Percentiles rank a stretch among this genome's conserved stretches.
Evolutionary conservation across 2,797 vertebrate genomes (phyloP).

Genomic region (Poecile montanus): DNA sequence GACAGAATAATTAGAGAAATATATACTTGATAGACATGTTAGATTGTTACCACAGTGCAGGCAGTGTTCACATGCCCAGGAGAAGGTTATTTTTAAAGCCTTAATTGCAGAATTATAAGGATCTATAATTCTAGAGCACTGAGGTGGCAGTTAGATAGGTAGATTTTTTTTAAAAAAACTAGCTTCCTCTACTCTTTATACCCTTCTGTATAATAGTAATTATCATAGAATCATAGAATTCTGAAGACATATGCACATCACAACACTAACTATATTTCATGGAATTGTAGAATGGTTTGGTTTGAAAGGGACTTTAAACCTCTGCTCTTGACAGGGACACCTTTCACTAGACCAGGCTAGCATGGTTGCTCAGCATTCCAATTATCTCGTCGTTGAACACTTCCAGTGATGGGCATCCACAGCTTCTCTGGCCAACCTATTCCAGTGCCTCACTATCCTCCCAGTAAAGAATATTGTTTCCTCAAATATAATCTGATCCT

Average conservation of each 20-base stretch:
- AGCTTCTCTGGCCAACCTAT: background rate
- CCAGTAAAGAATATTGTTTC: background rate
- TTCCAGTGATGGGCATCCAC: background rate
- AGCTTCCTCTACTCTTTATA: accelerated
- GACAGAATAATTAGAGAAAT: background rate
- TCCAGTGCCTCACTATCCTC: background rate
- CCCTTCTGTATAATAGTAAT: background rate
- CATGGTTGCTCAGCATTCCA: background rate
- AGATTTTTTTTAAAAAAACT: background rate
- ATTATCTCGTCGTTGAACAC: background rate
- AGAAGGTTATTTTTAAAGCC: background rate
- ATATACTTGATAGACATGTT: background rate
- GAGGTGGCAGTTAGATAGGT: background rate
- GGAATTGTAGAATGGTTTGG: background rate
- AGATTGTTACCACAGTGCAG: background rate
- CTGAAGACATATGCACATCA: background rate
- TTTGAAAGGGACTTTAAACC: background rate
- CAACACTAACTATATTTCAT: background rate
- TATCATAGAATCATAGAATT: background rate
- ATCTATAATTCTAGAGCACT: background rate
- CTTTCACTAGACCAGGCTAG: background rate
- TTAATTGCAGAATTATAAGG: background rate
- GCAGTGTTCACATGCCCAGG: background rate
- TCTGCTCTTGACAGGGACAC: background rate
- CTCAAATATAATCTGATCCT: background rate